These are phyloP conservation scores for Rhincodon typus DNA, from an alignment of 2,797 vertebrate genomes.

Conservation along the genomic window DNA sequence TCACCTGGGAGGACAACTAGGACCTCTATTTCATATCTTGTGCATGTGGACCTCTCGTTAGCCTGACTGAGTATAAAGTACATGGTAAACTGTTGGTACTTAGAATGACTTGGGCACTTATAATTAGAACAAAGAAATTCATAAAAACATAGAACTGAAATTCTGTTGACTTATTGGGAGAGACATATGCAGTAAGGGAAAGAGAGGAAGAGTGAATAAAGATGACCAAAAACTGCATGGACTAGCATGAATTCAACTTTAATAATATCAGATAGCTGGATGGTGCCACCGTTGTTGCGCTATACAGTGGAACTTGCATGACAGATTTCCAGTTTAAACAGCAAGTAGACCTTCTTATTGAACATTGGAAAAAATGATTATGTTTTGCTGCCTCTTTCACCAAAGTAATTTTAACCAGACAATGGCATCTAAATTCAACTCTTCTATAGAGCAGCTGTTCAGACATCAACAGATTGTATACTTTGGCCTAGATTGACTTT, in stretches of 20 bases:
- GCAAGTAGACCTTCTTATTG: neutral
- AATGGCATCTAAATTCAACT: neutral
- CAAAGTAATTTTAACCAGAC: neutral
- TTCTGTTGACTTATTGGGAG: neutral
- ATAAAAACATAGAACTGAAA: neutral
- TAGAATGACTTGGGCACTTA: neutral
- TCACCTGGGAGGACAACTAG: neutral
- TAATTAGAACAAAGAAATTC: neutral
- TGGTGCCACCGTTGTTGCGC: neutral
- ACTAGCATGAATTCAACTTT: neutral
- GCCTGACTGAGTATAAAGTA: neutral
- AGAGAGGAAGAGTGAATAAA: neutral
- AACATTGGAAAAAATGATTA: neutral
- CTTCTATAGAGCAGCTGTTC: neutral
- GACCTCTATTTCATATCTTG: neutral
- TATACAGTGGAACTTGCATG: neutral
- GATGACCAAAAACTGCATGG: neutral
- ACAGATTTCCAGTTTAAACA: neutral
- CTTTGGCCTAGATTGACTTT: too few species aligned
- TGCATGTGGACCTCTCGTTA: neutral
- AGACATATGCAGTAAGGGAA: neutral
- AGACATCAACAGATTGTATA: too few species aligned
- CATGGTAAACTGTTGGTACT: neutral
- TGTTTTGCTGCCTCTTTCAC: neutral
- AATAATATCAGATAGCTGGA: neutral